Base-by-base conservation (phyloP, 1,140 invertebrate species). In the Eriosoma lanigerum region DNA sequence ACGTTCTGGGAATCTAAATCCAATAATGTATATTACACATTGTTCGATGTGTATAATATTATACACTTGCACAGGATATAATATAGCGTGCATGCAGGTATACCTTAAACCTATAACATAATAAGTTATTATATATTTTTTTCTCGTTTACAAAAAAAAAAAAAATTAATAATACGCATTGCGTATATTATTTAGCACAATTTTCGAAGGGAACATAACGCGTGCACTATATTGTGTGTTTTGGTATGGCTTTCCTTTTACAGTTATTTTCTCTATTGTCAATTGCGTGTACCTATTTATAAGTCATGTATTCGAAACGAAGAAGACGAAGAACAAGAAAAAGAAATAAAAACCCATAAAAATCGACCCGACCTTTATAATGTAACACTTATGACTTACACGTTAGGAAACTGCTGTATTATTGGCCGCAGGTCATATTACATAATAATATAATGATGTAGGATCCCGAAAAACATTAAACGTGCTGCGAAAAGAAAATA, bases 231-330 rank as follows among this genome's bases (percentile, higher is more conserved):
- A 26, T n/a, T 58, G 21, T 26, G 15, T 12, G n/a, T 21, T 56
- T 48, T n/a, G n/a, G n/a, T 62, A 62, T 32, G 10, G 26, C 17
- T 62, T 32, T 62, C 17, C 9, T 32, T 62, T 62, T 38, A 62
- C 26, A 62, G 60, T 62, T 62, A 62, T 62, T 32, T 62, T 62
- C 29, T 62, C 29, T 38, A 62, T 62, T 62, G 60, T 62, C 60
- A 32, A 32, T 60, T 60, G 26, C 15, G 60, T n/a, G 29, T 62
- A 32, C 26, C 4, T 10, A 15, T 48, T 10, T 48, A 15, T n/a
- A n/a, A n/a, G n/a, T n/a, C n/a, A n/a, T n/a, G n/a, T n/a, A n/a
- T n/a, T n/a, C n/a, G n/a, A n/a, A n/a, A n/a, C n/a, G n/a, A n/a
- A n/a, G n/a, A n/a, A n/a, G n/a, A n/a, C n/a, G n/a, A n/a, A n/a